These are phyloP conservation scores for Gryon sp. DNA, from an alignment of 1,140 invertebrate species.

Conservation along the genomic window DNA sequence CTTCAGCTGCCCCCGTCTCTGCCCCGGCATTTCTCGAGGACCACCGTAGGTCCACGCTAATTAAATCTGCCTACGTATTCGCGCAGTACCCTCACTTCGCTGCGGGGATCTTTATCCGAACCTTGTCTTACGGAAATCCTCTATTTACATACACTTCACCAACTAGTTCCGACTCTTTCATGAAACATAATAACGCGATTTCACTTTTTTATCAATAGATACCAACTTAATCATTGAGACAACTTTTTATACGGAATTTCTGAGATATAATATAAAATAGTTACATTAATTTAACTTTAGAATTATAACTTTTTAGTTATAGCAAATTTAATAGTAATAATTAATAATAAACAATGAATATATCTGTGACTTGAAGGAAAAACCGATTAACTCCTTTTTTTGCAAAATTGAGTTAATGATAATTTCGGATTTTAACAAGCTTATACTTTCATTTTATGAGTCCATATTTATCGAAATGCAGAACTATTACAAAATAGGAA, in stretches of 20 bases:
- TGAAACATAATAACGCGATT: constrained; percentile 31
- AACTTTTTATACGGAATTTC: constrained; percentile 5
- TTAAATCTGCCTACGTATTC: constrained; percentile 77
- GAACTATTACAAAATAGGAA: too few relatives aligned
- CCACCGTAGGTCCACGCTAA: constrained; percentile 77
- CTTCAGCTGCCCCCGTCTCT: constrained; percentile 75
- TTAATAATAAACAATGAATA: too few relatives aligned
- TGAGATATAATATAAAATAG: background rate
- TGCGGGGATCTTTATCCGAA: constrained; percentile 34
- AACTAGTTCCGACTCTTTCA: constrained; percentile 40
- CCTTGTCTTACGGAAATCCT: constrained; percentile 49
- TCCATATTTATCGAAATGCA: too few relatives aligned
- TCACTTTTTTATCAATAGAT: constrained; percentile 28
- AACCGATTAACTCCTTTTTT: too few relatives aligned
- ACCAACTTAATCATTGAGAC: constrained; percentile 5
- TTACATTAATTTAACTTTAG: too few relatives aligned
- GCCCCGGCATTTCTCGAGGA: constrained; percentile 73
- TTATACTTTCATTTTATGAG: too few relatives aligned
- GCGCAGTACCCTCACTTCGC: constrained; percentile 50
- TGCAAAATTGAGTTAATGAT: too few relatives aligned
- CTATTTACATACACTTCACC: constrained; percentile 39
- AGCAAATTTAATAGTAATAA: too few relatives aligned
- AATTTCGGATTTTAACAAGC: too few relatives aligned
- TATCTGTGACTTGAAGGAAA: too few relatives aligned
- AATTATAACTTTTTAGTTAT: too few relatives aligned